Base-by-base conservation (phyloP, 2,888 invertebrate species). In the Heliconius cydno region DNA sequence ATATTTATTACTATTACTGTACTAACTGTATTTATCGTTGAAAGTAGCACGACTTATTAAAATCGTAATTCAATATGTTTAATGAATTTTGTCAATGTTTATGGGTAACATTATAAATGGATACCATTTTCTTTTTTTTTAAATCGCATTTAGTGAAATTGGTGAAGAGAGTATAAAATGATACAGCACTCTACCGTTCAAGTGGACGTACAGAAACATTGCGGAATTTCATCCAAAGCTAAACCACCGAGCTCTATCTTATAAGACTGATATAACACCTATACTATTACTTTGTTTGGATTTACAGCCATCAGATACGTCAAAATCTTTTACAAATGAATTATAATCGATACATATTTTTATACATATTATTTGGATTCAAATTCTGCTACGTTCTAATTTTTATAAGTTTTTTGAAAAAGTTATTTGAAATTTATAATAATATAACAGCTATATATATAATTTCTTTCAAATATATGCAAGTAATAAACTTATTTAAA, bases 1-100 rank as follows among this genome's bases (percentile, higher is more conserved):
- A 34, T 7, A 46, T 60, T 73, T 73, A 73, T 38, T 73, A n/a
- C n/a, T 60, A 60, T n/a, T 60, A n/a, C 60, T 30, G 60, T 60
- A 73, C 38, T 73, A 73, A 73, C 73, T 38, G 73, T 73, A 60
- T 72, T 60, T 73, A 73, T 73, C 57, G 34, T 25, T 34, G 34
- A 38, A 73, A 60, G 73, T 73, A 9, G 72, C 72, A 73, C 72
- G 57, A 60, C 34, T 73, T 30, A 22, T 38, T 30, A 34, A 73
- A 60, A 34, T 73, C 34, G 34, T 73, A 73, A 70, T 41, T 70
- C n/a, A 38, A 12, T 38, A 68, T 68, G n/a, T 52, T 73, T 60
- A 34, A 30, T 60, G 34, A 73, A 73, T 12, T 34, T 73, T 73
- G 60, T 34, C 34, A 25, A 73, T 13, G n/a, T 60, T 60, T 60